A percentile compares a stretch with the other conserved stretches of the same genome.
These are phyloP conservation scores for Stegostoma tigrinum DNA, from an alignment of 2,113 vertebrate genomes.

Conservation along the genomic window DNA sequence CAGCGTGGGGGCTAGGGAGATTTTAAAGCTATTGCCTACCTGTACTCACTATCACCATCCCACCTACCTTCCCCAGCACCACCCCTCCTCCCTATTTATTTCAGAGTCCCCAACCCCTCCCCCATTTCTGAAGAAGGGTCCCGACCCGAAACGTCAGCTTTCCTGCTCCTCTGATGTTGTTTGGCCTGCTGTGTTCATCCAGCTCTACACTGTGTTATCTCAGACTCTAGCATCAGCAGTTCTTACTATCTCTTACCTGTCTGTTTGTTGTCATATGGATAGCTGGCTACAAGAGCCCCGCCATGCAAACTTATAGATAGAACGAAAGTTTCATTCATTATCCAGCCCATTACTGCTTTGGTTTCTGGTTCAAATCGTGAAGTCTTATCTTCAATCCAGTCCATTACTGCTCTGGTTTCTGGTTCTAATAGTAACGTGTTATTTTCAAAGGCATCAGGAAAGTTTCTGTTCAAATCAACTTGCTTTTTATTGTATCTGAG, in stretches of 20 bases:
- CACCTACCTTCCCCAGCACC: too few relatives aligned
- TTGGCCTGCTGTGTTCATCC: too few relatives aligned
- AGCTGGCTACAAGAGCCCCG: conserved; percentile 86
- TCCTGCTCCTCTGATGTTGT: too few relatives aligned
- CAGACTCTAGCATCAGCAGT: too few relatives aligned
- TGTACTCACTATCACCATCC: too few relatives aligned
- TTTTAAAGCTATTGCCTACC: too few relatives aligned
- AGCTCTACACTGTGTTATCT: too few relatives aligned
- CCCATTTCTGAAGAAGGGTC: too few relatives aligned
- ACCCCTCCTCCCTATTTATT: too few relatives aligned
- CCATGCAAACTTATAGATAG: conserved; percentile 93
- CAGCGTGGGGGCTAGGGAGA: too few relatives aligned
- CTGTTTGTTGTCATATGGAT: conserved; percentile 83
- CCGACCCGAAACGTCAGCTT: too few relatives aligned
- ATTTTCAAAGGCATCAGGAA: conserved; percentile 70
- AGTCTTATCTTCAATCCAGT: conserved; percentile 62
- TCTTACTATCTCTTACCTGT: conserved; percentile 46
- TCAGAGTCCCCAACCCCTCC: too few relatives aligned
- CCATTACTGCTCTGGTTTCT: conserved; percentile 78
- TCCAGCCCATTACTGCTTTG: conserved; percentile 76
- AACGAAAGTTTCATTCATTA: conserved; percentile 73
- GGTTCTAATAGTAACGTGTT: conserved; percentile 54
- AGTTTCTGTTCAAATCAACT: conserved; percentile 86
- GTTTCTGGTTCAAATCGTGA: conserved; percentile 70
- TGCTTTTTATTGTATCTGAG: conserved; percentile 71